Base-by-base conservation (phyloP, 1,140 invertebrate genomes). In the Cydia fagiglandana region DNA sequence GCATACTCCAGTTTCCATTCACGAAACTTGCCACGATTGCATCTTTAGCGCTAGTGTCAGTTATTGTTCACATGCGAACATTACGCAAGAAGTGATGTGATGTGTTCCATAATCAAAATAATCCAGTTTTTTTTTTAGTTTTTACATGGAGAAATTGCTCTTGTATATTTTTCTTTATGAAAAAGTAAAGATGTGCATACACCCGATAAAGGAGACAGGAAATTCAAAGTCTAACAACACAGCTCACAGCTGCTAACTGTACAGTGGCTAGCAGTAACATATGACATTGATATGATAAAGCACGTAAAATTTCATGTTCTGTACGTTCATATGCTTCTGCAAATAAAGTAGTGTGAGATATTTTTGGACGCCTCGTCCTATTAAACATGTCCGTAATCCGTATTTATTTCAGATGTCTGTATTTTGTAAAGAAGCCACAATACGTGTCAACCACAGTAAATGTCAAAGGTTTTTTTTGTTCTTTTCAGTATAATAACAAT, bases 381-480 rank as follows among this genome's bases (percentile, higher is more conserved):
- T 15, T 10, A n/a, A 53, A n/a, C 50, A 34, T 34, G 13, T 53
- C 50, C 3, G 13, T n/a, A 17, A 2, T 53, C 50, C 3, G 13
- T n/a, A 17, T 15, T 20, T 17, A 61, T 20, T 20, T 9, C 53
- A 20, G 5, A 15, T 56, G 17, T 53, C 4, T 61, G 17, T 61
- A n/a, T 61, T 9, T 56, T 53, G 2, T n/a, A 53, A 4, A 53
- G 15, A 53, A n/a, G 15, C 50, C 2, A 53, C 15, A 61, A 17
- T 20, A 61, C 24, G 20, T 61, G 17, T 61, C n/a, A n/a, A n/a
- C 50, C 2, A 53, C 15, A 61, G 5, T 20, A 61, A 24, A 24
- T 61, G 17, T 61, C 17, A 61, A 53, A 53, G 50, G 50, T 10
- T 64, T 30, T 66, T 66, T 66, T 66, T 30, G 13, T 41, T 70